Evolutionary conservation across 1,140 invertebrate genomes (phyloP).

Genomic region (Protaetia brevitarsis): DNA sequence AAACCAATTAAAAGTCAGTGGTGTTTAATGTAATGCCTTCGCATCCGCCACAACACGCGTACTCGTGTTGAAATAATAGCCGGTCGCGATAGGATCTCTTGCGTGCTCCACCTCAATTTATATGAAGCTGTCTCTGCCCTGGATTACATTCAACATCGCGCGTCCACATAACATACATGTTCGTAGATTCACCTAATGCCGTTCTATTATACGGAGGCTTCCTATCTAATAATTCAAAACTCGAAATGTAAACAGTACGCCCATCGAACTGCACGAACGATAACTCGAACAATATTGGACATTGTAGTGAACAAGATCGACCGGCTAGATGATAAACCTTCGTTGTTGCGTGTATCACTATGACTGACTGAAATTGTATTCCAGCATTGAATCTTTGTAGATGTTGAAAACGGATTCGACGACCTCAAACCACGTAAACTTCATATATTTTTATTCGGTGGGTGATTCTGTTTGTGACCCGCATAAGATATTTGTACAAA

Average conservation of each 20-base stretch:
- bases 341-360: background rate
- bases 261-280: background rate
- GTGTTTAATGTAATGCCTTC: constrained; percentile 44
- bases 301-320: background rate
- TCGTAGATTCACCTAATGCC: constrained; percentile 3
- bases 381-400: too few relatives aligned
- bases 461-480: too few relatives aligned
- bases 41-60: constrained; percentile 43
- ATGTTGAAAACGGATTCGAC: too few relatives aligned
- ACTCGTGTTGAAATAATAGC: constrained; percentile 41
- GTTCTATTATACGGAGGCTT: constrained; percentile 1
- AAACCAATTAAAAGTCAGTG: constrained; percentile 46
- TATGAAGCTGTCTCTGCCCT: constrained; percentile 21
- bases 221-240: constrained; percentile 15
- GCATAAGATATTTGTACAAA: too few relatives aligned
- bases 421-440: too few relatives aligned
- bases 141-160: constrained; percentile 22
- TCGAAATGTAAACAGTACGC: constrained; percentile 12
- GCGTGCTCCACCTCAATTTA: constrained; percentile 28
- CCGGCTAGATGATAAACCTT: background rate
- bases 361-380: background rate
- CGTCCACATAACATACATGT: background rate
- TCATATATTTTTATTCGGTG: too few relatives aligned
- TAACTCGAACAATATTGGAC: constrained; percentile 11
- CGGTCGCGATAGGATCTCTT: constrained; percentile 32